Evolutionary conservation across 2,888 invertebrate genomes (phyloP), one percentile per base, ranked within the genome.

Genomic region (Alentia gelatinosa): DNA sequence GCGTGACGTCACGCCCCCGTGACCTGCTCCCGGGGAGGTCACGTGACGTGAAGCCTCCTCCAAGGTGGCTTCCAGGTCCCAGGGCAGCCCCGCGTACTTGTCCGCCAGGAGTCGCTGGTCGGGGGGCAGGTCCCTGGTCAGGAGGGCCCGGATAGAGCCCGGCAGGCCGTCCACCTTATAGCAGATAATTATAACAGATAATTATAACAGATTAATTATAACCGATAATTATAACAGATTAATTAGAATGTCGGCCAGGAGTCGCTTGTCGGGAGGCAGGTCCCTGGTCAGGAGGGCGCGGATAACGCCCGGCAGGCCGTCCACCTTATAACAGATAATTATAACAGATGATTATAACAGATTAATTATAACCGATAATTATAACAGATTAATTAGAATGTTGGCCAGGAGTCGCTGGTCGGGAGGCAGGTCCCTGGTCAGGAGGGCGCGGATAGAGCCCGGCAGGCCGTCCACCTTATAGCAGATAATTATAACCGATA

Each of bases 241-340:
- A n/a, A n/a, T n/a, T n/a, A n/a, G n/a, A n/a, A n/a, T 93, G 63
- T 92, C 93, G n/a, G 92, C 91, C 23, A 89, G 79, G 19, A 93
- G 50, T 56, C 92, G 92, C 75, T 93, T 92, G 50, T 92, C 91
- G 19, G 91, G 89, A 33, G 93, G 93, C 33, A 93, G 91, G 74
- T 93, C 92, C 37, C 91, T 90, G 47, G 91, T 37, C 12, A 86
- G 90, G 30, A 86, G 56, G 35, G 91, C 92, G 39, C 79, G 68
- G 26, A 93, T 91, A 35, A 33, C 89, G n/a, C 91, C 89, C 0
- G 91, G 93, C 26, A 92, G 89, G 39, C 84, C 89, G n/a, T 91
- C 89, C 33, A 50, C n/a, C 37, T 47, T 42, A 74, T n/a, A n/a
- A n/a, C n/a, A n/a, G n/a, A n/a, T n/a, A n/a, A n/a, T n/a, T n/a